Conservation (phyloP, 2,113 vertebrate species). For the Apistogramma diplotaenia region DNA sequence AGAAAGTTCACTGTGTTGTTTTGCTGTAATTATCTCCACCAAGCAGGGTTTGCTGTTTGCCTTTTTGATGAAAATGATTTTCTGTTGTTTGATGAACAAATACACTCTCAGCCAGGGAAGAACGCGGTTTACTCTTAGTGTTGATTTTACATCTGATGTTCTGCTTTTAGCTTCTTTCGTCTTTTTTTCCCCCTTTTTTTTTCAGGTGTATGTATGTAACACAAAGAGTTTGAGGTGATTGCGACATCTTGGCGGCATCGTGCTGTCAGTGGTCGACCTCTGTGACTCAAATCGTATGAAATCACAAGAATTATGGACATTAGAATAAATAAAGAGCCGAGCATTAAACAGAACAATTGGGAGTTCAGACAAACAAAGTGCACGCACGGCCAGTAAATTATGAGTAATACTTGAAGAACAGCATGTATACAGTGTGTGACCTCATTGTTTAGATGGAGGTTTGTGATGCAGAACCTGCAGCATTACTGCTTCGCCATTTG, state of each 20-base stretch:
- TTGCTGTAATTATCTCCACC: conserved; percentile 19
- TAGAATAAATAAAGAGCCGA: neutral
- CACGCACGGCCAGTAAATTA: neutral
- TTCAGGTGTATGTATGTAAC: neutral
- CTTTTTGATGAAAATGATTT: neutral
- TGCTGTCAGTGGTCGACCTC: neutral
- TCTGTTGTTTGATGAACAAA: conserved; percentile 27
- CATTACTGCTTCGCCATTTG: conserved; percentile 18
- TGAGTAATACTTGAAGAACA: neutral
- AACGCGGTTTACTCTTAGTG: neutral
- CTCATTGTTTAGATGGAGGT: conserved; percentile 26
- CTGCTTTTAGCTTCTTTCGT: neutral
- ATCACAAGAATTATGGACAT: conserved; percentile 1
- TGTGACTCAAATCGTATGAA: neutral
- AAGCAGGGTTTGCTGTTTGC: conserved; percentile 7
- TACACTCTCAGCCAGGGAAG: neutral
- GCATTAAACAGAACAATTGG: neutral
- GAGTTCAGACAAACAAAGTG: neutral
- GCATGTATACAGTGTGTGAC: neutral
- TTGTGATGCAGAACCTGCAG: conserved; percentile 37
- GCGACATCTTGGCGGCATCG: neutral
- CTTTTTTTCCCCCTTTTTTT: too few species aligned
- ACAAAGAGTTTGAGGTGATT: neutral
- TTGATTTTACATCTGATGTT: neutral
- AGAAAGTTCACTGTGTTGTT: conserved; percentile 12